Percentiles rank a stretch among this genome's conserved stretches.
These are phyloP conservation scores for Synanthedon formicaeformis DNA, from an alignment of 2,888 invertebrate genomes.

Conservation along the genomic window DNA sequence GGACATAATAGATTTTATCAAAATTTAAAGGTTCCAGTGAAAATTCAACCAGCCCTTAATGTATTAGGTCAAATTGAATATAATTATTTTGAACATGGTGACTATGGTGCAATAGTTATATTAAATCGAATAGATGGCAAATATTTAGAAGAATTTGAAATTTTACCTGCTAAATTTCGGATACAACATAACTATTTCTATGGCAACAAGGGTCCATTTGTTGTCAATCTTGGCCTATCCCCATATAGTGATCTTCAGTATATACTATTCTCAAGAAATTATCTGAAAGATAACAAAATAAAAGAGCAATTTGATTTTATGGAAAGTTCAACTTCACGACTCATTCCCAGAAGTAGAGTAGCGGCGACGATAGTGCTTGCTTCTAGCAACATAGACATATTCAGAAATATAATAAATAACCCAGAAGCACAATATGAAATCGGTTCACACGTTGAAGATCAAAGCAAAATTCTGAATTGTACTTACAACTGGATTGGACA, in stretches of 20 bases:
- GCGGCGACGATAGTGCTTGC: constrained; percentile 93
- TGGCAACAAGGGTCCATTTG: constrained; percentile 89
- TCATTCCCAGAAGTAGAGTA: constrained; percentile 91
- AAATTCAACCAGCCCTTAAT: constrained; percentile 86
- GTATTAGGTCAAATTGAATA: constrained; percentile 83
- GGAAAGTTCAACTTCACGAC: constrained; percentile 73
- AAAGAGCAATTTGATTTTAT: constrained; percentile 84
- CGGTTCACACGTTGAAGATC: constrained; percentile 94
- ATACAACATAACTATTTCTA: constrained; percentile 91
- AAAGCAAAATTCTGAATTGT: constrained; percentile 93
- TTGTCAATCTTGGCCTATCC: constrained; percentile 87
- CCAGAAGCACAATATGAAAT: constrained; percentile 92
- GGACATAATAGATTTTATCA: constrained; percentile 87
- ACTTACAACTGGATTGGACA: constrained; percentile 94
- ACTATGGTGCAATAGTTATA: constrained; percentile 85
- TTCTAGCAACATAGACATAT: constrained; percentile 89
- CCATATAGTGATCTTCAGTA: constrained; percentile 87
- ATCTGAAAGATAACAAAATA: constrained; percentile 86
- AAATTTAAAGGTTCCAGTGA: constrained; percentile 80
- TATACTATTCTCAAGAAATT: constrained; percentile 88
- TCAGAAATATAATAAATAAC: constrained; percentile 92
- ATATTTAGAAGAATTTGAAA: constrained; percentile 82
- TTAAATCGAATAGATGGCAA: constrained; percentile 77
- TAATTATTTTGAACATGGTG: constrained; percentile 88
- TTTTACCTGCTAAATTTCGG: constrained; percentile 76